Evolutionary conservation across 92 coral and sea anemone genomes (phyloP).

Genomic region (Epizoanthus illoricatus): DNA sequence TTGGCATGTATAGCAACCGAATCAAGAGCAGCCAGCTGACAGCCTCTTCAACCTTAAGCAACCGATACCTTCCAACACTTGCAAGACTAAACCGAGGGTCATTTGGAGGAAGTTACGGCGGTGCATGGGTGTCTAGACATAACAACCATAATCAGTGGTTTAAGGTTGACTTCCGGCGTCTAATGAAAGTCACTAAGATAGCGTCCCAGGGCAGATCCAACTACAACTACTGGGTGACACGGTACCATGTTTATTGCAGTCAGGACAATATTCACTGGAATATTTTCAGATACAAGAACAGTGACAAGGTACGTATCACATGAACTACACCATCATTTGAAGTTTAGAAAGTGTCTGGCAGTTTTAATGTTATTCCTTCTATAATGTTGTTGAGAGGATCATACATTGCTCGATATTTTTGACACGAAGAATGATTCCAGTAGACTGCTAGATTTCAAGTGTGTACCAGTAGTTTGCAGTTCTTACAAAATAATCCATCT

Average conservation of each 20-base stretch:
- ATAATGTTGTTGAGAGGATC: too few relatives aligned
- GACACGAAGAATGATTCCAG: too few relatives aligned
- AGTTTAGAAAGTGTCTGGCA: too few relatives aligned
- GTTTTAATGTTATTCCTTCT: too few relatives aligned
- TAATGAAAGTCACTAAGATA: conserved; percentile 58
- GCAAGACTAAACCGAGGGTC: conserved; percentile 42
- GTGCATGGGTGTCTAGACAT: conserved; percentile 34
- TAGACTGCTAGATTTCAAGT: too few relatives aligned
- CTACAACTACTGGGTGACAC: conserved; percentile 63
- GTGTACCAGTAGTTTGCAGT: too few relatives aligned
- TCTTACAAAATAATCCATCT: too few relatives aligned
- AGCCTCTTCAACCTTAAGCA: conserved; percentile 47
- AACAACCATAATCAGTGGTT: conserved; percentile 39
- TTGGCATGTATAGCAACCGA: conserved; percentile 47
- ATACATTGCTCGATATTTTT: too few relatives aligned
- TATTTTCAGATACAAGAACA: conserved; percentile 63
- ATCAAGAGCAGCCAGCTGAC: conserved; percentile 48
- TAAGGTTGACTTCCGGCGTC: conserved; percentile 70
- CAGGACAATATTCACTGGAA: conserved; percentile 73
- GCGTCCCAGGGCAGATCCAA: conserved; percentile 85
- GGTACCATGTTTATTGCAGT: conserved; percentile 65
- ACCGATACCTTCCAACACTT: conserved; percentile 31
- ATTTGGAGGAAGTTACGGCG: neutral
- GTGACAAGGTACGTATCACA: conserved; percentile 56
- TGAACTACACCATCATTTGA: too few relatives aligned